phyloP scores from a whole-genome alignment of 2,113 vertebrate species.

The Sylvia atricapilla region DNA sequence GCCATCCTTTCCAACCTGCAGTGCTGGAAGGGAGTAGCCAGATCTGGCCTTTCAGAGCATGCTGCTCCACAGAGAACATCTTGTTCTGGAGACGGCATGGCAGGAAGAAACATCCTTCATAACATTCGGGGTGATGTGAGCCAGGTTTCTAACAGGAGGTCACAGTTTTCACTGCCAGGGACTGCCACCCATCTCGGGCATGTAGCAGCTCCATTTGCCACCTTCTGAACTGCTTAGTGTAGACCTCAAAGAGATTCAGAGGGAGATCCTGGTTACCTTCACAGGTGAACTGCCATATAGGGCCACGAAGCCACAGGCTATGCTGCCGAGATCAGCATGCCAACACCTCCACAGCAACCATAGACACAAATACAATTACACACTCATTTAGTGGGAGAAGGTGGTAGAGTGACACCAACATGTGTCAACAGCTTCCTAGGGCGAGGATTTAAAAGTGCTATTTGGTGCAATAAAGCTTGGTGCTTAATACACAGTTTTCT shows the following conservation, averaged over 20 bases:
- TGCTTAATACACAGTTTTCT: background rate
- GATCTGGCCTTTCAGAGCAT: background rate
- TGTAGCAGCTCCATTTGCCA: background rate
- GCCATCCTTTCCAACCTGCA: background rate
- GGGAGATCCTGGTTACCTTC: background rate
- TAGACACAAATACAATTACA: slow-evolving; percentile 35
- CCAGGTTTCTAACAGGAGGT: background rate
- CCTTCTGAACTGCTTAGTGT: background rate
- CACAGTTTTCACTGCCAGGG: background rate
- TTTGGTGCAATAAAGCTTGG: background rate
- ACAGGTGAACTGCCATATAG: slow-evolving; percentile 16
- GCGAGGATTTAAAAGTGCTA: slow-evolving; percentile 13
- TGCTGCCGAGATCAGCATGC: background rate
- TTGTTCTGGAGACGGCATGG: background rate
- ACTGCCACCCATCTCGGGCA: background rate
- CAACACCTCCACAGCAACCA: slow-evolving; percentile 41
- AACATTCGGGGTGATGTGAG: background rate
- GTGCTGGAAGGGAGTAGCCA: background rate
- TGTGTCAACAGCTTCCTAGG: slow-evolving; percentile 10
- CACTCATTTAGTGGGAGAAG: background rate
- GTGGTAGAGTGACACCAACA: background rate
- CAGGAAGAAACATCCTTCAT: background rate
- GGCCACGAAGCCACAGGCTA: background rate
- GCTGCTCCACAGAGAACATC: background rate
- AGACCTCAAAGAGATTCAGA: background rate